Percentiles rank a stretch among this genome's conserved stretches.
Evolutionary conservation across 2,797 vertebrate species (phyloP).

Genomic region (Zenarchopterus dispar): DNA sequence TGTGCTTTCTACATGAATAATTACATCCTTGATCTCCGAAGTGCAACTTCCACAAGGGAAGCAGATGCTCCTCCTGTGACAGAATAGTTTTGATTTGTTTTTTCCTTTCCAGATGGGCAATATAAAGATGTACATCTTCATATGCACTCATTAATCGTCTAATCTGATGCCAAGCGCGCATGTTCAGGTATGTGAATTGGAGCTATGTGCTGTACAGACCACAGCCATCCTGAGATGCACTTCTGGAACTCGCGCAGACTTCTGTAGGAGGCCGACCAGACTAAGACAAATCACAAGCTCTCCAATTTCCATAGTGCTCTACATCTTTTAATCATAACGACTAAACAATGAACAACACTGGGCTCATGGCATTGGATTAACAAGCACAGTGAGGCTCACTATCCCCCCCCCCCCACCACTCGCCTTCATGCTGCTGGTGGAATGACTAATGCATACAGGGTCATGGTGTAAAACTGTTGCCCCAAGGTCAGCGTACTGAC

Average conservation of each 20-base stretch:
- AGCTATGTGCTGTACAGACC: background rate
- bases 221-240: slow-evolving; percentile 11
- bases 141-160: slow-evolving; percentile 3
- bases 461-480: slow-evolving; percentile 80
- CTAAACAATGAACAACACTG: slow-evolving; percentile 80
- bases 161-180: too few species aligned
- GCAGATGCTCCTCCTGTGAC: slow-evolving; percentile 86
- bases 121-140: slow-evolving; percentile 14
- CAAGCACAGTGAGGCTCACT: slow-evolving; percentile 36
- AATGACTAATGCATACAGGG: slow-evolving; percentile 76
- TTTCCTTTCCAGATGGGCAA: background rate
- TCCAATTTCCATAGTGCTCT: slow-evolving; percentile 72
- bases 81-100: slow-evolving; percentile 78
- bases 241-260: slow-evolving; percentile 43
- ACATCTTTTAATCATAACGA: slow-evolving; percentile 81
- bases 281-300: slow-evolving; percentile 71
- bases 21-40: slow-evolving; percentile 96
- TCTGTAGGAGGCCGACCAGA: slow-evolving; percentile 59
- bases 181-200: too few species aligned
- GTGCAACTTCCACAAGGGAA: slow-evolving; percentile 88
- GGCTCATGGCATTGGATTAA: slow-evolving; percentile 51
- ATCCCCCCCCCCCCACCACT: slow-evolving; percentile 28
- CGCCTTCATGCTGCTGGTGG: slow-evolving; percentile 52
- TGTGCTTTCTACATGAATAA: slow-evolving; percentile 96
- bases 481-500: slow-evolving; percentile 79